phyloP scores from a whole-genome alignment of 2,113 vertebrate genomes.

The Tylochromis polylepis region DNA sequence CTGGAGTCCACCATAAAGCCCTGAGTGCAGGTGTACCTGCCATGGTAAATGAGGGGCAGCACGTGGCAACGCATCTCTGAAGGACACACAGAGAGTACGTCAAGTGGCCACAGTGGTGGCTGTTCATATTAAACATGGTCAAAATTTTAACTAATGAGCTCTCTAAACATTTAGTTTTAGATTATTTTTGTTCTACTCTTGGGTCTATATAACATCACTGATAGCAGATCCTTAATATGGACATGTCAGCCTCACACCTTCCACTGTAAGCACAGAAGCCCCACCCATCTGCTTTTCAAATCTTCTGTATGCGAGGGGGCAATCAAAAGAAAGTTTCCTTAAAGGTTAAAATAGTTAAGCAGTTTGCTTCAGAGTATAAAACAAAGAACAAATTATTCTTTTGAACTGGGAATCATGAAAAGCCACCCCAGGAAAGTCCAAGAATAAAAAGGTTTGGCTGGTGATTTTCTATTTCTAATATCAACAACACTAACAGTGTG shows the following conservation, averaged over 20 bases:
- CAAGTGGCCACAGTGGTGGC: not conserved
- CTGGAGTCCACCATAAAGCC: slow-evolving; percentile 85
- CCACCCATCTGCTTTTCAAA: not conserved
- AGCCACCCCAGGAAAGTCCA: accelerated
- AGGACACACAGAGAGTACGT: accelerated
- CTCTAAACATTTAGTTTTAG: not conserved
- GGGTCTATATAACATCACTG: not conserved
- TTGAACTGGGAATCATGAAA: not conserved
- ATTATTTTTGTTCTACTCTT: accelerated
- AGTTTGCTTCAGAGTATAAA: not conserved
- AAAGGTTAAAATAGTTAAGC: accelerated
- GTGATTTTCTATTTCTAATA: not conserved
- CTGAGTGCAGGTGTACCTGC: slow-evolving; percentile 81
- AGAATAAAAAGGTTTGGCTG: not conserved
- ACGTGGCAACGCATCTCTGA: slow-evolving; percentile 83
- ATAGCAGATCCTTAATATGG: not conserved
- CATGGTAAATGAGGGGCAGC: slow-evolving; percentile 78
- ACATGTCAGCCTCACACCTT: not conserved
- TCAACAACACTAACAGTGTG: not conserved
- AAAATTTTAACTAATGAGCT: not conserved
- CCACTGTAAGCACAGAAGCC: not conserved
- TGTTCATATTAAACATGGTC: not conserved
- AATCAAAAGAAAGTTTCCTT: accelerated
- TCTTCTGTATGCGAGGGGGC: not conserved
- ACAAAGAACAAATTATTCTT: accelerated